These are phyloP conservation scores for Apis mellifera DNA, from an alignment of 1,140 invertebrate species.

Conservation along the genomic window Amel_HAv3.1 CM009937.2:6995501-6996000, in stretches of 20 bases:
- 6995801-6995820: not conserved
- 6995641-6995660: too few species aligned
- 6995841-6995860: not conserved
- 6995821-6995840: not conserved
- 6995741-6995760: not conserved
- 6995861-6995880: slow-evolving; percentile 26
- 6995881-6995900: slow-evolving; percentile 24
- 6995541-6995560: too few species aligned
- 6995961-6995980: slow-evolving; percentile 40
- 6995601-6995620: too few species aligned
- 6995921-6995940: slow-evolving; percentile 17
- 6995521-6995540: too few species aligned
- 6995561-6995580: too few species aligned
- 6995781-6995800: not conserved
- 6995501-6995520: too few species aligned
- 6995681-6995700: too few species aligned
- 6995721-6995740: not conserved
- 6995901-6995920: slow-evolving; percentile 33
- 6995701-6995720: too few species aligned
- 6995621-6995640: too few species aligned
- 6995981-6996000: slow-evolving; percentile 8
- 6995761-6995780: not conserved
- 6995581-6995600: too few species aligned
- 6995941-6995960: slow-evolving; percentile 16
- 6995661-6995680: too few species aligned